phyloP scores from a whole-genome alignment of 2,888 invertebrate species.

The Pterostichus madidus region DNA sequence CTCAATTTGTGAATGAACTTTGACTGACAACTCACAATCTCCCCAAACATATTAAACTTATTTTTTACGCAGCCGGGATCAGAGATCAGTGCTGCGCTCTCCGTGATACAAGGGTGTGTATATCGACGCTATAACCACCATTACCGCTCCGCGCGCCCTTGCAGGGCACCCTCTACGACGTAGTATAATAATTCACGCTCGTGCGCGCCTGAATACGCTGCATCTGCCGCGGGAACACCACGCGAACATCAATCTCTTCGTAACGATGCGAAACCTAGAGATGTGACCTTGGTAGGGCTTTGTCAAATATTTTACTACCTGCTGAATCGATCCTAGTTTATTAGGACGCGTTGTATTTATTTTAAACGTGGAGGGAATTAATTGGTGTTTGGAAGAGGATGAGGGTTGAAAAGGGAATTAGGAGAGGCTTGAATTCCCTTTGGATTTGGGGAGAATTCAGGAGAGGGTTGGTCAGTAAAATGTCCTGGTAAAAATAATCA shows the following conservation, averaged over 20 bases:
- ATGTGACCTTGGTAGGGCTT: neutral
- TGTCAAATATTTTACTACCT: too few species aligned
- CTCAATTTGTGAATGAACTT: constrained; percentile 25
- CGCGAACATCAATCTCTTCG: neutral
- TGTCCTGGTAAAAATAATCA: too few species aligned
- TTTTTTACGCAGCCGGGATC: constrained; percentile 34
- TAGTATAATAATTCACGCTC: constrained; percentile 41
- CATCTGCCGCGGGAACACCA: constrained; percentile 10
- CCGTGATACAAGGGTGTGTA: constrained; percentile 17
- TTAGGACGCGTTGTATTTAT: too few species aligned
- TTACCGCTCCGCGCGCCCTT: neutral
- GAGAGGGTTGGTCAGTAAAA: too few species aligned
- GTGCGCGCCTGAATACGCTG: constrained; percentile 25
- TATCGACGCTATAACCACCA: constrained; percentile 31
- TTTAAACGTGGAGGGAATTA: too few species aligned
- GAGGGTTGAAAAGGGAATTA: too few species aligned
- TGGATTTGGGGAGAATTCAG: too few species aligned
- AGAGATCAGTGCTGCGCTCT: constrained; percentile 28
- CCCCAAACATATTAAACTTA: constrained; percentile 34
- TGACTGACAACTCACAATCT: constrained; percentile 6
- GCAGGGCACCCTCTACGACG: neutral
- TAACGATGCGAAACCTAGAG: constrained; percentile 1
- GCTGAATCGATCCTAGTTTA: too few species aligned
- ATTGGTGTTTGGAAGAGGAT: too few species aligned
- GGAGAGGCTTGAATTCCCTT: too few species aligned